Percentiles rank a stretch among this genome's conserved stretches.
These are phyloP conservation scores for Phrynocephalus vlangalii DNA, from an alignment of 2,797 vertebrate species.

Conservation along the genomic window DNA sequence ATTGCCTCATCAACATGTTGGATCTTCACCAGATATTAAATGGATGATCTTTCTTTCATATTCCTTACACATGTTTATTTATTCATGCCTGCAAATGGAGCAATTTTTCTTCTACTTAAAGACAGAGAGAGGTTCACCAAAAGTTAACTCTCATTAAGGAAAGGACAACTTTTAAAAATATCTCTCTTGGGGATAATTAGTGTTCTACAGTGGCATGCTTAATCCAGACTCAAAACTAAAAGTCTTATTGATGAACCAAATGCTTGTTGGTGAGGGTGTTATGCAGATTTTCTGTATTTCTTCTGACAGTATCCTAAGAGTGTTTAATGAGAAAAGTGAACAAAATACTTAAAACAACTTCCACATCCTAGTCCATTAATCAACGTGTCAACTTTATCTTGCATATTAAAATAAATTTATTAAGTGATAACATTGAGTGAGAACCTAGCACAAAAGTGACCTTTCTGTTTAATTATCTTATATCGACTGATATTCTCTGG, in stretches of 20 bases:
- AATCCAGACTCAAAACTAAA: constrained; percentile 36
- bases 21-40: constrained; percentile 56
- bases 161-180: constrained; percentile 41
- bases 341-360: accelerated
- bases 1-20: constrained; percentile 58
- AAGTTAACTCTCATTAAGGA: constrained; percentile 46
- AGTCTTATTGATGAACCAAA: constrained; percentile 54
- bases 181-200: constrained; percentile 37
- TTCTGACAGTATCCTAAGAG: constrained; percentile 26
- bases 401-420: background rate
- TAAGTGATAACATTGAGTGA: background rate
- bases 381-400: constrained; percentile 7
- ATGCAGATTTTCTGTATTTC: constrained; percentile 49
- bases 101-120: constrained; percentile 35
- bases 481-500: background rate
- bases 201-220: constrained; percentile 53
- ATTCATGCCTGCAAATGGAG: constrained; percentile 56
- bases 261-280: constrained; percentile 41
- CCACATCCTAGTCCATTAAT: background rate
- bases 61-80: constrained; percentile 60
- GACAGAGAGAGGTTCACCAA: constrained; percentile 39
- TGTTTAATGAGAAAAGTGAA: background rate
- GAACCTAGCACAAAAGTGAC: background rate
- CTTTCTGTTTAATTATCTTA: constrained; percentile 39
- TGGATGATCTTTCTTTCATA: constrained; percentile 43